These are phyloP conservation scores for Paragorgia papillata DNA, from an alignment of 92 coral and sea anemone species.

Conservation along the genomic window DNA sequence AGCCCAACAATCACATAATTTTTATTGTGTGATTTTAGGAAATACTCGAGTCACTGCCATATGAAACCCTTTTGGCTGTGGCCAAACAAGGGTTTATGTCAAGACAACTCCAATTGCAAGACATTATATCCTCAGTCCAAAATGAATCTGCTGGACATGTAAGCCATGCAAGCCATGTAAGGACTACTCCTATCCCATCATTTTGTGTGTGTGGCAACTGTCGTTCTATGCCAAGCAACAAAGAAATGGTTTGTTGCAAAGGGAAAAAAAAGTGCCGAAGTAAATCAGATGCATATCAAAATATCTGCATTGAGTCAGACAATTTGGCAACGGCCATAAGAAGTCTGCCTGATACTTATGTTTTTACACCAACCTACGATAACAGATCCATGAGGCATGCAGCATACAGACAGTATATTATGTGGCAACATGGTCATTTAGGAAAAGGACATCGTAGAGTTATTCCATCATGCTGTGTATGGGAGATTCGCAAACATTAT, in stretches of 20 bases:
- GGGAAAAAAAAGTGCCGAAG: conserved; percentile 32
- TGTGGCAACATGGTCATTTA: conserved; percentile 51
- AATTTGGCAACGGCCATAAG: conserved; percentile 49
- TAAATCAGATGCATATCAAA: conserved; percentile 24
- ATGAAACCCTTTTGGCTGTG: background rate
- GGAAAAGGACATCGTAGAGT: conserved; percentile 49
- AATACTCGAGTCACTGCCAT: no score
- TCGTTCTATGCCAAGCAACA: background rate
- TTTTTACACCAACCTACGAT: conserved; percentile 46
- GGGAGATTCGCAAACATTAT: conserved; percentile 33
- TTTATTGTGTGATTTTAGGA: no score
- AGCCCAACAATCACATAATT: no score
- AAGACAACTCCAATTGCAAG: conserved; percentile 20
- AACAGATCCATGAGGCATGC: conserved; percentile 52
- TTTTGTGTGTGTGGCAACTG: conserved; percentile 33
- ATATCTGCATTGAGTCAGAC: conserved; percentile 51
- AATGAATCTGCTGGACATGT: conserved; percentile 8
- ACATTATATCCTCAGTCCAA: conserved; percentile 12
- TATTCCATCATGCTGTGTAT: conserved; percentile 49
- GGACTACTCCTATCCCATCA: conserved; percentile 3
- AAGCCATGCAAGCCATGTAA: background rate
- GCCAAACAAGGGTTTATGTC: conserved; percentile 19
- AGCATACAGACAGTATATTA: conserved; percentile 46
- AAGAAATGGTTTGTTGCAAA: conserved; percentile 31
- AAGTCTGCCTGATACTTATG: conserved; percentile 53